Percentiles rank a stretch among this genome's conserved stretches.
phyloP scores from a whole-genome alignment of 1,140 invertebrate species.

The Orius laevigatus region DNA sequence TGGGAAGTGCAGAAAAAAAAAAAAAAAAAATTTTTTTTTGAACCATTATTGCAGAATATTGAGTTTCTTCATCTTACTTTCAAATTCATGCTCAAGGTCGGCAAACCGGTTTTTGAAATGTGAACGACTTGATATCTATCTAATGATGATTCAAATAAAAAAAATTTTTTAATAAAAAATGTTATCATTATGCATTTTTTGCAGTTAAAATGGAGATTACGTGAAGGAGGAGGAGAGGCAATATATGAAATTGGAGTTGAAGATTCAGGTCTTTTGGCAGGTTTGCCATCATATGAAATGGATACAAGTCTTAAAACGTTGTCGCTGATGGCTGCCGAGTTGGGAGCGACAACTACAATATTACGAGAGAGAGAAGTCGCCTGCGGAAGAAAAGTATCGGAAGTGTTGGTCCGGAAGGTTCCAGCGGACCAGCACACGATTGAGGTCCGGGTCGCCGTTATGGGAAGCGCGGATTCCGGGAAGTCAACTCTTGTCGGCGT shows the following conservation, averaged over 20 bases:
- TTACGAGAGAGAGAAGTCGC: constrained; percentile 39
- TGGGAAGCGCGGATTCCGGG: constrained; percentile 85
- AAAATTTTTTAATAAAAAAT: too few species aligned
- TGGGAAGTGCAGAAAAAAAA: background rate
- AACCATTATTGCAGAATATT: too few species aligned
- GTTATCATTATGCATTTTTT: constrained; percentile 10
- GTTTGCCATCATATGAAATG: constrained; percentile 58
- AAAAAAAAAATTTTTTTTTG: background rate
- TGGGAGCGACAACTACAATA: constrained; percentile 64
- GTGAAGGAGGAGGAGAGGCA: constrained; percentile 80
- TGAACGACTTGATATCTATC: background rate
- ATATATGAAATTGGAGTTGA: constrained; percentile 95
- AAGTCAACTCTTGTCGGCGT: constrained; percentile 89
- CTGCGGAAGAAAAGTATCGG: constrained; percentile 42
- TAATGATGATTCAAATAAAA: too few species aligned
- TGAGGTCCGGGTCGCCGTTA: constrained; percentile 77
- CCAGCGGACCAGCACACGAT: constrained; percentile 82
- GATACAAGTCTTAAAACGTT: constrained; percentile 65
- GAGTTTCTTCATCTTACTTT: too few species aligned
- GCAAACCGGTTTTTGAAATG: too few species aligned
- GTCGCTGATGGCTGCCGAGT: constrained; percentile 63
- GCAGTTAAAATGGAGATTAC: constrained; percentile 72
- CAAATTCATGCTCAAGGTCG: too few species aligned
- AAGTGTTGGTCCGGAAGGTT: constrained; percentile 82
- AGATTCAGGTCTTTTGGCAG: constrained; percentile 74